A percentile compares a stretch with the other conserved stretches of the same genome.
Evolutionary conservation across 1,140 invertebrate genomes (phyloP).

Genomic region (Drosophila santomea): DNA sequence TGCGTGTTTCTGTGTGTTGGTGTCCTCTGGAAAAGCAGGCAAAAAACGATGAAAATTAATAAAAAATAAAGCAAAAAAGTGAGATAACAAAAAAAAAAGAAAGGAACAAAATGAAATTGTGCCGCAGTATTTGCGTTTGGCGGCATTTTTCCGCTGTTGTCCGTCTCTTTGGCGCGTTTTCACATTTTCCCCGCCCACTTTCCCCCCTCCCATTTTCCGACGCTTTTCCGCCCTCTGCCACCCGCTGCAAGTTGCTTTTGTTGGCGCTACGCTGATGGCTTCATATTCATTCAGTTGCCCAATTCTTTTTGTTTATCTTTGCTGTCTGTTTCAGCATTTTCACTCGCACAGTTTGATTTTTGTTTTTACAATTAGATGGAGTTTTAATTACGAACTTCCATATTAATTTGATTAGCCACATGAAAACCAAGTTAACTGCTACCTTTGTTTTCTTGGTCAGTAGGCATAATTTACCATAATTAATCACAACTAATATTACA

Average conservation of each 20-base stretch:
- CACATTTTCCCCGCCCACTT: constrained; percentile 33
- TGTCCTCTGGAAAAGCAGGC: constrained; percentile 28
- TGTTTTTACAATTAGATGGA: constrained; percentile 58
- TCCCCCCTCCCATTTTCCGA: background rate
- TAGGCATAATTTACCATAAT: no score
- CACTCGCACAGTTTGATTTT: constrained; percentile 4
- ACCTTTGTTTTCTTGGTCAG: background rate
- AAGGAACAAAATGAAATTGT: constrained; percentile 48
- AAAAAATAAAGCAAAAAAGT: constrained; percentile 49
- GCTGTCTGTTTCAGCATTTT: constrained; percentile 6
- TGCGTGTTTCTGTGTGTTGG: constrained; percentile 5
- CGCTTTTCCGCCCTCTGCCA: constrained; percentile 16
- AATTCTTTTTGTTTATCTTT: constrained; percentile 65
- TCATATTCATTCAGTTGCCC: constrained; percentile 41
- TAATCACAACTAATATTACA: background rate
- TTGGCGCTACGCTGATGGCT: constrained; percentile 35
- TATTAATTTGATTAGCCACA: background rate
- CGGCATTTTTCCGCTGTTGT: constrained; percentile 57
- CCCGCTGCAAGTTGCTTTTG: constrained; percentile 12
- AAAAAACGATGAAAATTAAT: constrained; percentile 40
- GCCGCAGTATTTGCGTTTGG: constrained; percentile 69
- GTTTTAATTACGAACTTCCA: constrained; percentile 30
- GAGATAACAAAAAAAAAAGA: constrained; percentile 32
- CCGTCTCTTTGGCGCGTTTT: constrained; percentile 43
- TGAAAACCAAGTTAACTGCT: background rate